These are phyloP conservation scores for Asarcornis scutulata DNA, from an alignment of 2,113 vertebrate genomes.

Conservation along the genomic window DNA sequence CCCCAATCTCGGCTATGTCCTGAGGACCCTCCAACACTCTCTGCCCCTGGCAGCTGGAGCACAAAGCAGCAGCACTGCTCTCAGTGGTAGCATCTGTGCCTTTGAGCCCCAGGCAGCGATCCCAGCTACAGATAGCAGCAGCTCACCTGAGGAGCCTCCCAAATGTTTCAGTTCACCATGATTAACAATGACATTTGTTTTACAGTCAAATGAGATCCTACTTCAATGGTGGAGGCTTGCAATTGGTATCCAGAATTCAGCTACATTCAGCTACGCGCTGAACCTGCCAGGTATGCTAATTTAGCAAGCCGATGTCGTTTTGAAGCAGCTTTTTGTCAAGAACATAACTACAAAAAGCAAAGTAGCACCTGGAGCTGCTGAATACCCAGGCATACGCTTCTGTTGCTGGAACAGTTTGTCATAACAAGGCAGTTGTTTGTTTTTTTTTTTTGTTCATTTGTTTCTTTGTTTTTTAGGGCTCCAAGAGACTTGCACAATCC, in stretches of 20 bases:
- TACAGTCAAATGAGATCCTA: not conserved
- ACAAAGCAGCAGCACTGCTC: not conserved
- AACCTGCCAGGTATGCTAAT: not conserved
- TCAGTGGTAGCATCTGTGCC: not conserved
- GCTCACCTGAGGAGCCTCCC: not conserved
- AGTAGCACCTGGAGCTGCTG: not conserved
- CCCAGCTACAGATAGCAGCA: not conserved
- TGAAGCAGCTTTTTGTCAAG: not conserved
- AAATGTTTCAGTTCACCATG: not conserved
- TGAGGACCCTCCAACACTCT: not conserved
- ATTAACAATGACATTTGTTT: not conserved
- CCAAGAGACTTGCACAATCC: not conserved
- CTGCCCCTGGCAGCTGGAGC: rapidly evolving
- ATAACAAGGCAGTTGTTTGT: not conserved
- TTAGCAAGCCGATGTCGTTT: not conserved
- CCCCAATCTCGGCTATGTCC: rapidly evolving
- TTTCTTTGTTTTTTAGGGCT: not conserved
- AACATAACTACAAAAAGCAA: not conserved
- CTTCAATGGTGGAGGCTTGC: not conserved
- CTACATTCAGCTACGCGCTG: not conserved
- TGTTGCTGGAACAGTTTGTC: not conserved
- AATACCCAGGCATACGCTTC: not conserved
- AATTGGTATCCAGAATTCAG: not conserved
- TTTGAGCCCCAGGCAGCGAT: not conserved
- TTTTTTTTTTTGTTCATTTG: not conserved